phyloP scores from a whole-genome alignment of 2,888 invertebrate species.

The Amaurobius ferox region DNA sequence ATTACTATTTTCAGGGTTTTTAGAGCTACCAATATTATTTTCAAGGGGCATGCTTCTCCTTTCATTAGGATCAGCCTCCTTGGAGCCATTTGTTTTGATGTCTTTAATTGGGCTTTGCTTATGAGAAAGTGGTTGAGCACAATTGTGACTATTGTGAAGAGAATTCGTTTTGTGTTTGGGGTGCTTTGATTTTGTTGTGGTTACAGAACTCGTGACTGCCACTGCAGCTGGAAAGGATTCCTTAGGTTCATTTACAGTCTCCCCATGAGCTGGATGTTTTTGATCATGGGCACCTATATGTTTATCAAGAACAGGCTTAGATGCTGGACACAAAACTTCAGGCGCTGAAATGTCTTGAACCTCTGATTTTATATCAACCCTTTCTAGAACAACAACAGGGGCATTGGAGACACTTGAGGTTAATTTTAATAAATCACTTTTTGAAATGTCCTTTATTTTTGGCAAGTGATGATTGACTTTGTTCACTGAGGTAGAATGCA shows the following conservation, averaged over 20 bases:
- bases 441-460: not conserved
- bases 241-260: not conserved
- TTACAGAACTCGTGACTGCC: not conserved
- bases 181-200: not conserved
- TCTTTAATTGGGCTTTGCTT: slow-evolving; percentile 1
- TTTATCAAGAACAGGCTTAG: not conserved
- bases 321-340: not conserved
- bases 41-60: not conserved
- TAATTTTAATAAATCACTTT: not conserved
- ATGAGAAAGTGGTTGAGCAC: not conserved
- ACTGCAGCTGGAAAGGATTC: not conserved
- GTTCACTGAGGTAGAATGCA: not conserved
- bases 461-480: slow-evolving; percentile 15
- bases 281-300: not conserved
- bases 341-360: not conserved
- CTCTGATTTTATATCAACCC: not conserved
- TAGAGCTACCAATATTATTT: not conserved
- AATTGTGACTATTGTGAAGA: not conserved
- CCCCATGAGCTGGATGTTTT: not conserved
- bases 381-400: slow-evolving; percentile 19
- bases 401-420: not conserved
- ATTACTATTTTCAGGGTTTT: not conserved
- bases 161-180: slow-evolving; percentile 19
- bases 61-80: not conserved
- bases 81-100: slow-evolving; percentile 35